These are phyloP conservation scores for Ptychobarbus kaznakovi DNA, from an alignment of 2,797 vertebrate genomes.

Conservation along the genomic window DNA sequence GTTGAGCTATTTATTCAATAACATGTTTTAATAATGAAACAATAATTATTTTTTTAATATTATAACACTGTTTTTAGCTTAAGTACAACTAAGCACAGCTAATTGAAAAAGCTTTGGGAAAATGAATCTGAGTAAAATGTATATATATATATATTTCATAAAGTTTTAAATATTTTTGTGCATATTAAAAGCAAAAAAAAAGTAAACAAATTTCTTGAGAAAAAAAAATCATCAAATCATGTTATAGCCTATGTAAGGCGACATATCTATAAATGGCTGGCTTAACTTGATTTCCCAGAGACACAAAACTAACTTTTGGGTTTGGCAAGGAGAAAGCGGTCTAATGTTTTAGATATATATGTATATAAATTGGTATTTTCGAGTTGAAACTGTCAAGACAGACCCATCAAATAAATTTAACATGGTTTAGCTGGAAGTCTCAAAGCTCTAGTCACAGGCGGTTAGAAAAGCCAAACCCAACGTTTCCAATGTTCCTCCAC, in stretches of 20 bases:
- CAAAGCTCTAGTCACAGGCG: conserved; percentile 22
- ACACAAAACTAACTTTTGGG: conserved; percentile 51
- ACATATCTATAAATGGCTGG: conserved; percentile 63
- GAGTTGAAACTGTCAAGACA: conserved; percentile 40
- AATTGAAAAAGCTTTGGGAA: not conserved
- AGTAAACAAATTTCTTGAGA: not conserved
- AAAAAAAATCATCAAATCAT: not conserved
- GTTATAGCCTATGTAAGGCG: conserved; percentile 59
- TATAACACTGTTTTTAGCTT: not conserved
- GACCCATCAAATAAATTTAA: conserved; percentile 37
- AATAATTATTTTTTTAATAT: not conserved
- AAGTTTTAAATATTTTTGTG: not conserved
- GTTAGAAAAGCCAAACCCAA: conserved; percentile 24
- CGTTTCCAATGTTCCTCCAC: conserved; percentile 31
- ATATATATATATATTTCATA: not conserved
- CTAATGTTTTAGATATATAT: conserved; percentile 53
- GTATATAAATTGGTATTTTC: conserved; percentile 28
- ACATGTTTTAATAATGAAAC: not conserved
- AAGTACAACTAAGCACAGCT: not conserved
- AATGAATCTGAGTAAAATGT: not conserved
- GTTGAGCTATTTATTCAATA: too few relatives aligned
- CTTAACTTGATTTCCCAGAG: conserved; percentile 59
- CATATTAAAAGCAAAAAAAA: not conserved
- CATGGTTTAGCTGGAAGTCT: conserved; percentile 15
- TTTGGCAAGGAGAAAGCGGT: conserved; percentile 55